Percentiles rank a stretch among this genome's conserved stretches.
Evolutionary conservation across 2,888 invertebrate species (phyloP).

Genomic region (Julus scanicus): DNA sequence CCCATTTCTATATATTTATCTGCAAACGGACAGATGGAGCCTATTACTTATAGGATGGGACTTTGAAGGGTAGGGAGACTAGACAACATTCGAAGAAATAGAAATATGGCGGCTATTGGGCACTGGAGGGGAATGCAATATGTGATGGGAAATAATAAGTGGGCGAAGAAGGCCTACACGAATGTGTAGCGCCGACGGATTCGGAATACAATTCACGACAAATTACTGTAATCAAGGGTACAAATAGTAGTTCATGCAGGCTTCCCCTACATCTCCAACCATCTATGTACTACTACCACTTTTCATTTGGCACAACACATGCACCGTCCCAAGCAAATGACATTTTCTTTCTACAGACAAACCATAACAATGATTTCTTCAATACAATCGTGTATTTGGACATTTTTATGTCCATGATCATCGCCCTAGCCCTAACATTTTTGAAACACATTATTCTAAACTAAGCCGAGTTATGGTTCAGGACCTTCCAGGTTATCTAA

Average conservation of each 20-base stretch:
- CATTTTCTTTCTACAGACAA: constrained; percentile 2
- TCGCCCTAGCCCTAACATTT: not conserved
- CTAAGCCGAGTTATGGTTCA: not conserved
- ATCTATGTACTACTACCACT: not conserved
- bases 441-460: not conserved
- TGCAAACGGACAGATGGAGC: constrained; percentile 40
- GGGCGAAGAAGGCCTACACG: not conserved
- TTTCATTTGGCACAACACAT: not conserved
- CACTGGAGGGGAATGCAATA: constrained; percentile 2
- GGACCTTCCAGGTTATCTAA: not conserved
- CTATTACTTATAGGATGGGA: constrained; percentile 18
- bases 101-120: constrained; percentile 23
- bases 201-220: constrained; percentile 32
- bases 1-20: constrained; percentile 41
- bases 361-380: not conserved
- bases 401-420: not conserved
- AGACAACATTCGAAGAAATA: constrained; percentile 18
- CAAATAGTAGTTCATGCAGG: constrained; percentile 29
- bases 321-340: not conserved
- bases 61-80: not conserved
- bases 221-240: constrained; percentile 37
- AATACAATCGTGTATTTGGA: not conserved
- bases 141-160: constrained; percentile 29
- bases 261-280: not conserved
- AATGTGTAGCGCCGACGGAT: not conserved